Evolutionary conservation across 2,888 invertebrate genomes (phyloP).

Genomic region (Tanytarsus gracilentus): DNA sequence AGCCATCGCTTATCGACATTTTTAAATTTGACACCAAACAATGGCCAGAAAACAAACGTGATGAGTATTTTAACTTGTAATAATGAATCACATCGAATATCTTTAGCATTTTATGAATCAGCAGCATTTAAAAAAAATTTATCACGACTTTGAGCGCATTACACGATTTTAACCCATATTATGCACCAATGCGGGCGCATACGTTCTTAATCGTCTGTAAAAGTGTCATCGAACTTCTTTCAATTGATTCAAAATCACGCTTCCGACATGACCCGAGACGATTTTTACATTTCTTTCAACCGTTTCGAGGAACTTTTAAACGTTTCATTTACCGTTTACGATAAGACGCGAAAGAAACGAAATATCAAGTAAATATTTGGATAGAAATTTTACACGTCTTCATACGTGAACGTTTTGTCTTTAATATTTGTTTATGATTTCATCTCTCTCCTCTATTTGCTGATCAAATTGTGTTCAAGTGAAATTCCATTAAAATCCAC

Average conservation of each 20-base stretch:
- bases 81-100: too few species aligned
- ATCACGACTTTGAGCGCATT: too few species aligned
- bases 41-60: too few species aligned
- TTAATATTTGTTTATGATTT: constrained; percentile 10
- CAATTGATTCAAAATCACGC: constrained; percentile 24
- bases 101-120: too few species aligned
- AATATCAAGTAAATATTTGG: constrained; percentile 22
- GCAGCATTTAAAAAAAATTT: too few species aligned
- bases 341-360: background rate
- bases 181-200: constrained; percentile 11
- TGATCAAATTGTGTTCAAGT: background rate
- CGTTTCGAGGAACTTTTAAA: background rate
- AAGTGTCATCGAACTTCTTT: constrained; percentile 23
- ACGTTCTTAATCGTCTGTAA: too few species aligned
- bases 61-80: too few species aligned
- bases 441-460: background rate
- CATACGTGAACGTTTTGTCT: constrained; percentile 8
- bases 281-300: background rate
- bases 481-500: background rate
- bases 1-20: too few species aligned
- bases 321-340: constrained; percentile 24
- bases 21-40: too few species aligned
- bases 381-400: constrained; percentile 19
- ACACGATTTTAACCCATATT: constrained; percentile 19
- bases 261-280: constrained; percentile 2